phyloP scores from a whole-genome alignment of 2,797 vertebrate genomes.

The Hozukius guyotensis region DNA sequence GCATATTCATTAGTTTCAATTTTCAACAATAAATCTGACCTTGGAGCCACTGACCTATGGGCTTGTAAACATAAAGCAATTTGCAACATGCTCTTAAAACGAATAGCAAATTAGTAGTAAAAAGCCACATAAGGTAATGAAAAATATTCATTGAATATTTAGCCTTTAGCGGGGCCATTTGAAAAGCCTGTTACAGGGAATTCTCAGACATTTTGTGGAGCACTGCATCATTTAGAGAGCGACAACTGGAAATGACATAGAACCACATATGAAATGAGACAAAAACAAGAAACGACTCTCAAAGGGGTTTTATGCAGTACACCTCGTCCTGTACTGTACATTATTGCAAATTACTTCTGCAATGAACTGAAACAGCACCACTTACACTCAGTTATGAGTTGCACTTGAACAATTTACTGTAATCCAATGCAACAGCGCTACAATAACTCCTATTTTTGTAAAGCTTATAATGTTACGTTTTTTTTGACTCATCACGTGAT shows the following conservation, averaged over 20 bases:
- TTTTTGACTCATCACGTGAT: not conserved
- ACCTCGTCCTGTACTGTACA: not conserved
- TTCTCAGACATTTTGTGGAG: conserved; percentile 12
- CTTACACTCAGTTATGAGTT: conserved; percentile 3
- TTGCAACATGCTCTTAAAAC: conserved; percentile 72
- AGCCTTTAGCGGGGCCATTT: conserved; percentile 51
- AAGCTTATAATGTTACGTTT: not conserved
- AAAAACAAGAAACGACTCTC: conserved; percentile 1
- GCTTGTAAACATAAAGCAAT: conserved; percentile 80
- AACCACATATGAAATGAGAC: not conserved
- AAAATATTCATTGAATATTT: conserved; percentile 66
- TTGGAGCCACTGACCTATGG: conserved; percentile 70
- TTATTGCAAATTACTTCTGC: conserved; percentile 18
- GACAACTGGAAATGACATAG: not conserved
- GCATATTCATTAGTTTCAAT: conserved; percentile 73
- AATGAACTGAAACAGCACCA: conserved; percentile 11
- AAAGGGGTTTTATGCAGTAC: not conserved
- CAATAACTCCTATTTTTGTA: not conserved
- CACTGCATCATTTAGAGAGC: not conserved
- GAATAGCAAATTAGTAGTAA: conserved; percentile 80
- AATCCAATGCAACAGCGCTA: not conserved
- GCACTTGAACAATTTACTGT: conserved; percentile 21
- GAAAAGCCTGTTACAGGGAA: conserved; percentile 29
- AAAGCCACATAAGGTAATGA: conserved; percentile 71
- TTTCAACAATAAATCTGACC: conserved; percentile 67